Evolutionary conservation across 2,888 invertebrate genomes (phyloP), one percentile per base, ranked within the genome.

Genomic region (Plagiodera versicolora): DNA sequence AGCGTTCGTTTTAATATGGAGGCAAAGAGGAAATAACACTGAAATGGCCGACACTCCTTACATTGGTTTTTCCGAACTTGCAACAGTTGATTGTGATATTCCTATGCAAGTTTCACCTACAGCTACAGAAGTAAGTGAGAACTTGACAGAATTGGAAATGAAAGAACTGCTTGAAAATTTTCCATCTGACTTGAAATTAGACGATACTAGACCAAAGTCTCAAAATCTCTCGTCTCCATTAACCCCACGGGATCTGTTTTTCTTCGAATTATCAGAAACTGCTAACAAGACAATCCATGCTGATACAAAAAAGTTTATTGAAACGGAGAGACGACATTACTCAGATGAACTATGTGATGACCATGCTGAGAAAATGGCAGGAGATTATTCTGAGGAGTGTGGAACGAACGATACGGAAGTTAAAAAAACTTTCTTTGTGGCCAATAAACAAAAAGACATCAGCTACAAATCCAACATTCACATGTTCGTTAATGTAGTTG

Each of bases 241-340:
- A 56, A 76, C 80, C 8, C 81, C 81, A 0, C 70, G 81, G 39
- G 79, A 81, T 65, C 66, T 79, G 58, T 81, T 81, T 63, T 81
- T 81, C 61, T 73, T 76, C 18, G 81, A 81, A 69, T 67, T 81
- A 30, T 76, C 79, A 24, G 74, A 73, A 61, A 72, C 70, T 32
- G 78, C 77, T 0, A 75, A 78, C 50, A 67, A 67, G 55, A 63
- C 66, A 1, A 65, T 58, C 6, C 56, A 63, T 45, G 61, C 56
- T 11, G 47, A 46, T 10, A 58, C 65, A 3, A 28, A 39, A 6
- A 47, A 51, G n/a, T 67, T 67, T 32, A 47, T 67, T 9, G 57
- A 64, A 48, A 63, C 32, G 17, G 64, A 64, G 49, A 44, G 55
- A 1, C 20, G 39, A 9, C 10, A 53, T 35, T 59, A 56, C 11